phyloP scores from a whole-genome alignment of 2,797 vertebrate genomes.

The Tamandua tetradactyla region DNA sequence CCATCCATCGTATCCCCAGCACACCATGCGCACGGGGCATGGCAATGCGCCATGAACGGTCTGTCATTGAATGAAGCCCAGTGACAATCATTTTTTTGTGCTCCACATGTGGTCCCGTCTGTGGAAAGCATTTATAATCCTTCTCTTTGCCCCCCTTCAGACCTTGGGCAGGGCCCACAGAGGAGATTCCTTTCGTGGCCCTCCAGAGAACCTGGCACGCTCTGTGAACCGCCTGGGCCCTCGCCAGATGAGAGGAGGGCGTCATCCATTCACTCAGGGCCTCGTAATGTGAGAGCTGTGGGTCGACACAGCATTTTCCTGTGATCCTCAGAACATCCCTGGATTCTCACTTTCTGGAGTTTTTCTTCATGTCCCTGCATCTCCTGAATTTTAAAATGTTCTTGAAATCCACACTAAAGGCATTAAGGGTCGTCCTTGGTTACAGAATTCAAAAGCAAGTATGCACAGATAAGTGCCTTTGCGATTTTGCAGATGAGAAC shows the following conservation, averaged over 20 bases:
- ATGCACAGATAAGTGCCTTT: no score
- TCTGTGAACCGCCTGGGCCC: background rate
- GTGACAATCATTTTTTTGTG: no score
- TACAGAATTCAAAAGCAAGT: no score
- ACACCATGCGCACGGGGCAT: no score
- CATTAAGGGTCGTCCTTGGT: no score
- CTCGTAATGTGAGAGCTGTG: background rate
- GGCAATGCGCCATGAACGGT: no score
- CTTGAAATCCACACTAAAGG: background rate
- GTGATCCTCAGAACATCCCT: background rate
- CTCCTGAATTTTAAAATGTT: background rate
- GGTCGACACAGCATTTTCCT: background rate
- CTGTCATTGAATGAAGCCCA: no score
- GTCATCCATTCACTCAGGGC: background rate
- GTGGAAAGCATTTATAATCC: no score
- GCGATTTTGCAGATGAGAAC: background rate
- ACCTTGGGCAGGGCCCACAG: no score
- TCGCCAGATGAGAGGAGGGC: background rate
- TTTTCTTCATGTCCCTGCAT: background rate
- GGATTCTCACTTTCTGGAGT: background rate
- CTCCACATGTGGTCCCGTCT: no score
- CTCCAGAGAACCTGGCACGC: background rate
- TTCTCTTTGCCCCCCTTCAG: background rate
- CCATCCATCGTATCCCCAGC: no score
- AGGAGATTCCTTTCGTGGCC: background rate